Evolutionary conservation across 2,888 invertebrate species (phyloP), one percentile per base, ranked within the genome.

Genomic region (Gnatocerus cornutus): DNA sequence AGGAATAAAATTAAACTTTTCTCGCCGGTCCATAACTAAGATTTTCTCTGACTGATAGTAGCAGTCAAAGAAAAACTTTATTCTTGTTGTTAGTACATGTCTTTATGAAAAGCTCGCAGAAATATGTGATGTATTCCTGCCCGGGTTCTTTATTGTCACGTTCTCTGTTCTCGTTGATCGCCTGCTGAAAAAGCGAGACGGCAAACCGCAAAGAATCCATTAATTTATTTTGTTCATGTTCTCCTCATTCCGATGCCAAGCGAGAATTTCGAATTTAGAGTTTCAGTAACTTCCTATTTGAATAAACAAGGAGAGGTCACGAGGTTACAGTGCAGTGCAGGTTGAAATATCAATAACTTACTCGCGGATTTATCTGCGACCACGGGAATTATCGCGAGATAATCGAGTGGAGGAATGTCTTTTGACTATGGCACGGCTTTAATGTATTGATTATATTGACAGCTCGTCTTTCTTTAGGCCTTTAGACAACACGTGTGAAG

Each of bases 211-310:
- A 71, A 71, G 71, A 73, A 71, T 74, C 67, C 70, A 70, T 73
- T 73, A 72, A 72, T 71, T 69, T 71, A 72, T 73, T 72, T 75
- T 55, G 69, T 52, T 71, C 72, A 68, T 74, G 74, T 73, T 56
- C 64, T 63, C 46, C 70, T 52, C 73, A 76, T 76, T 72, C 73
- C 73, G 62, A 67, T 71, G 74, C 71, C 73, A 71, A 45, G 27
- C 33, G 63, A 68, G 72, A 65, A 74, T 76, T 74, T 73, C 69
- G 68, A 73, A 73, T 74, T 73, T 76, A 73, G 72, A 74, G 72
- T 75, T 74, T 71, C 68, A 65, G 64, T 64, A 71, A 74, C 74
- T 74, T 74, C 74, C 72, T 72, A 76, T 76, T 74, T 74, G 69
- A 73, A 75, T 73, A 73, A 66, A 74, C 73, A 75, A 68, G 73